phyloP scores from a whole-genome alignment of 2,888 invertebrate genomes.

The Strigamia transsilvanica region DNA sequence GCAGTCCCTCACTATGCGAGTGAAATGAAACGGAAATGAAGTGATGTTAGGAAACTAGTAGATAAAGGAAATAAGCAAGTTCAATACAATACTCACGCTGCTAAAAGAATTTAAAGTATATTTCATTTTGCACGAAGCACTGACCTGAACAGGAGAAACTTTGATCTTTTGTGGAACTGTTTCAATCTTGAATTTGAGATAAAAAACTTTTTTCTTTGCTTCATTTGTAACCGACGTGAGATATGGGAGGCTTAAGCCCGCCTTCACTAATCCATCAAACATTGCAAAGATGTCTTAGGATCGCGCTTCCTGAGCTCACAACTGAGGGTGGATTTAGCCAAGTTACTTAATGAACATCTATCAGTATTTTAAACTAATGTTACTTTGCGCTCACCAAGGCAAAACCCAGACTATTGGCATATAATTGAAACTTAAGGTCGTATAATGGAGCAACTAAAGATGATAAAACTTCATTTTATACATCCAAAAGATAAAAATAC shows the following conservation, averaged over 20 bases:
- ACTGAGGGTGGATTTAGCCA: conserved; percentile 34
- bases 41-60: conserved; percentile 27
- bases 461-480: no score
- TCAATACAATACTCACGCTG: conserved; percentile 15
- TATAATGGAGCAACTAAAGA: neutral
- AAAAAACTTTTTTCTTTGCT: neutral
- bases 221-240: conserved; percentile 24
- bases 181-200: conserved; percentile 13
- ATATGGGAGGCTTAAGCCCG: conserved; percentile 42
- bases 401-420: conserved; percentile 28
- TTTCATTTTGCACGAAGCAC: conserved; percentile 23
- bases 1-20: conserved; percentile 36
- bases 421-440: conserved; percentile 16
- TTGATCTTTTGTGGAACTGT: conserved; percentile 14
- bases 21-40: conserved; percentile 49
- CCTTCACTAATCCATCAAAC: conserved; percentile 40
- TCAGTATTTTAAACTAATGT: conserved; percentile 43
- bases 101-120: conserved; percentile 29
- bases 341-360: conserved; percentile 41
- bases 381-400: conserved; percentile 6
- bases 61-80: conserved; percentile 49
- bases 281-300: conserved; percentile 36
- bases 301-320: conserved; percentile 27
- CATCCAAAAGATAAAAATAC: no score
- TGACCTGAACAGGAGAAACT: conserved; percentile 7